These are phyloP conservation scores for Rhimphoctona megacephalus DNA, from an alignment of 2,888 invertebrate species.

Conservation along the genomic window DNA sequence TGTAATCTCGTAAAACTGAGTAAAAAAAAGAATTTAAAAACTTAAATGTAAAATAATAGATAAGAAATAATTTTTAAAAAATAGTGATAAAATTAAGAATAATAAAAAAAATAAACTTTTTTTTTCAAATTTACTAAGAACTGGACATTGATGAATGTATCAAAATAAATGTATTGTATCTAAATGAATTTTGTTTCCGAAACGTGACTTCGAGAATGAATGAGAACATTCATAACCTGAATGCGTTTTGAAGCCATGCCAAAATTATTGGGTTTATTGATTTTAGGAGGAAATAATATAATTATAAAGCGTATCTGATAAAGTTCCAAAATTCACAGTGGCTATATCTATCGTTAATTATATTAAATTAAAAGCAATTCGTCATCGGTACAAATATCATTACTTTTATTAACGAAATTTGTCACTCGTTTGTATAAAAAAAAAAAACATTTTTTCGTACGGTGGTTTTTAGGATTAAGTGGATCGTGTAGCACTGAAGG, in stretches of 20 bases:
- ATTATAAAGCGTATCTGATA: conserved; percentile 10
- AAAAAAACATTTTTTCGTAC: neutral
- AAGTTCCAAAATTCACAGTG: neutral
- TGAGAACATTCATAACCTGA: neutral
- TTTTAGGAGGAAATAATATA: conserved; percentile 2
- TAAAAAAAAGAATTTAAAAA: no score
- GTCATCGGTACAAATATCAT: neutral
- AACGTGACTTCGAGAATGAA: neutral
- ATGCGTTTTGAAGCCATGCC: neutral
- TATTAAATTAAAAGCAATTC: neutral
- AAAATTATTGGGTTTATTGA: conserved; percentile 1
- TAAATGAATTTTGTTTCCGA: neutral
- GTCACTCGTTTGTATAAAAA: neutral
- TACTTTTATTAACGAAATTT: neutral
- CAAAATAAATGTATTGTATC: neutral
- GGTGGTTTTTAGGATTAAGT: neutral
- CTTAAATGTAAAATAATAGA: no score
- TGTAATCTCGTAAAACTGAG: no score
- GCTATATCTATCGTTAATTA: neutral
- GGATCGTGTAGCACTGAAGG: neutral
- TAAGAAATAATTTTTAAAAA: neutral
- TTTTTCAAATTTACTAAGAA: neutral
- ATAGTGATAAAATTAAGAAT: neutral
- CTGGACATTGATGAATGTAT: neutral
- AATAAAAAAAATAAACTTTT: neutral